phyloP scores from a whole-genome alignment of 2,888 invertebrate genomes.

The Calliscelio sp. region DNA sequence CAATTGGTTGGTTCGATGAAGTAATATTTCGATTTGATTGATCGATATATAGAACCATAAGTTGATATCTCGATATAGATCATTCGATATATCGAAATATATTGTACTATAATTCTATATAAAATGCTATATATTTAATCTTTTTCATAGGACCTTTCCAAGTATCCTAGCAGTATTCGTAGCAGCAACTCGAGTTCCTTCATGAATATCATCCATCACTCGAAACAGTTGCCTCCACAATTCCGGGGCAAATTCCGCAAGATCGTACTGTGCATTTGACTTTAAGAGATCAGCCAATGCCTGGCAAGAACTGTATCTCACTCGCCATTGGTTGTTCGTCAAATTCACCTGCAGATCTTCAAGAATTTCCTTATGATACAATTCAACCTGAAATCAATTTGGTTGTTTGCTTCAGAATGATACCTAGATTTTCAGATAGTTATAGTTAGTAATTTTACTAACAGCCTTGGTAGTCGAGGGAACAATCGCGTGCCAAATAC shows the following conservation, averaged over 20 bases:
- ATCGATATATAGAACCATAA: no score
- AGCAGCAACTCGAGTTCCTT: conserved; percentile 92
- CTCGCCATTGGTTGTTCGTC: conserved; percentile 94
- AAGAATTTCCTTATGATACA: conserved; percentile 93
- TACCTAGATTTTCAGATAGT: no score
- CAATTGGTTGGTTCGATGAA: no score
- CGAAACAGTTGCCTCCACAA: conserved; percentile 94
- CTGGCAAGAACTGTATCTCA: conserved; percentile 95
- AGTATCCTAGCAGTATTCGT: conserved; percentile 90
- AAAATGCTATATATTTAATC: no score
- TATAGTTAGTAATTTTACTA: background rate
- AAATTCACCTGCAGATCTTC: conserved; percentile 93
- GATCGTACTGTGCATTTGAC: conserved; percentile 82
- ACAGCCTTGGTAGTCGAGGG: conserved; percentile 89
- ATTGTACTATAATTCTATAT: no score
- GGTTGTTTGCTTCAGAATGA: no score
- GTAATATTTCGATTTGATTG: no score
- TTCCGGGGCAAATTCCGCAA: conserved; percentile 86
- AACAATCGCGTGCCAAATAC: conserved; percentile 97
- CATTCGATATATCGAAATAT: no score
- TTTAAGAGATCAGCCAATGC: conserved; percentile 93
- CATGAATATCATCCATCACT: conserved; percentile 98
- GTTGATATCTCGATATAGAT: no score
- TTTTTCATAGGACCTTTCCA: no score
- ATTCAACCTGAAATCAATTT: conserved; percentile 89